phyloP scores from a whole-genome alignment of 2,797 vertebrate species.

The Rhinogobio ventralis region DNA sequence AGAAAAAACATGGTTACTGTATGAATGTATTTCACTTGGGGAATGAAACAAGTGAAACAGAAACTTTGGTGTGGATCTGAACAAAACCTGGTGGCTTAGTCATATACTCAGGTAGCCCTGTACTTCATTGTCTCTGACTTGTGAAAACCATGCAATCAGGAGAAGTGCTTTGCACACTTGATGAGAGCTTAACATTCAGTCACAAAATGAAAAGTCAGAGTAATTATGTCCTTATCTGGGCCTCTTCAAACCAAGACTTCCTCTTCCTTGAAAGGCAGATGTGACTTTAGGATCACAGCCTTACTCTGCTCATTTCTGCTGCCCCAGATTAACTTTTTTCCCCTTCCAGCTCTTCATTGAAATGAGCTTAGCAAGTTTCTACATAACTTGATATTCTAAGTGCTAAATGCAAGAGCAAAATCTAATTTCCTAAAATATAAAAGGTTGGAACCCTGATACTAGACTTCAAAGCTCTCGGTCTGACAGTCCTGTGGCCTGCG shows the following conservation, averaged over 20 bases:
- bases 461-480: constrained; percentile 45
- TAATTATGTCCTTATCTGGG: constrained; percentile 76
- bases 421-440: constrained; percentile 49
- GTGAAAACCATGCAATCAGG: constrained; percentile 56
- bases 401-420: constrained; percentile 39
- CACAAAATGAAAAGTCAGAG: constrained; percentile 66
- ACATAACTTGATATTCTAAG: constrained; percentile 53
- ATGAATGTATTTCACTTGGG: no score
- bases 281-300: constrained; percentile 47
- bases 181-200: constrained; percentile 66
- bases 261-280: constrained; percentile 25
- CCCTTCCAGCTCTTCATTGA: constrained; percentile 34
- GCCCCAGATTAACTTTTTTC: constrained; percentile 46
- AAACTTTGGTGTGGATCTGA: background rate
- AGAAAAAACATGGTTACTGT: no score
- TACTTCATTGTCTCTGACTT: constrained; percentile 59
- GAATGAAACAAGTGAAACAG: background rate
- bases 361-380: constrained; percentile 51
- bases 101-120: constrained; percentile 52
- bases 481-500: constrained; percentile 5
- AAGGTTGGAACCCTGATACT: constrained; percentile 30
- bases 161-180: constrained; percentile 64
- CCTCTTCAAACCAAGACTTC: constrained; percentile 40
- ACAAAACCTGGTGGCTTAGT: constrained; percentile 1
- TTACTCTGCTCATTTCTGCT: constrained; percentile 44